Evolutionary conservation across 1,140 invertebrate genomes (phyloP).

Genomic region (Neodiprion lecontei): DNA sequence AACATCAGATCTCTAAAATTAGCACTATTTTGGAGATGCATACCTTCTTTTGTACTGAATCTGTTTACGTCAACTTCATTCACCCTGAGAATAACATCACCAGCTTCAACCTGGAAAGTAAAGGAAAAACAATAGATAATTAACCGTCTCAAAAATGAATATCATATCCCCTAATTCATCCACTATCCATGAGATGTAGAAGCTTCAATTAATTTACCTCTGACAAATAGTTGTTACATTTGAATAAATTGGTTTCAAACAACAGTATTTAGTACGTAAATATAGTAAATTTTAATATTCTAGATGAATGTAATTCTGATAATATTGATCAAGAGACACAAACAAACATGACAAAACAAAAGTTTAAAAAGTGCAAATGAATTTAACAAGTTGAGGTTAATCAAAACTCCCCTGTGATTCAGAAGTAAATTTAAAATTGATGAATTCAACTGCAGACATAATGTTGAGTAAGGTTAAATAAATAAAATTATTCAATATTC

Average conservation of each 20-base stretch:
- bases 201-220: neutral
- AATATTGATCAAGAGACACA: too few relatives aligned
- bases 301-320: too few relatives aligned
- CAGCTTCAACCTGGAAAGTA: slow-evolving; percentile 84
- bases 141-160: neutral
- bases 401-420: too few relatives aligned
- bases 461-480: too few relatives aligned
- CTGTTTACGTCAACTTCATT: slow-evolving; percentile 91
- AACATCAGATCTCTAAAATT: too few relatives aligned
- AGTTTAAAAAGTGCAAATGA: too few relatives aligned
- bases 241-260: neutral
- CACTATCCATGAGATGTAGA: neutral
- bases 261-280: neutral
- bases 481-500: too few relatives aligned
- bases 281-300: neutral
- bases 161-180: neutral
- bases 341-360: too few relatives aligned
- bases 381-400: too few relatives aligned
- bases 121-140: slow-evolving; percentile 31
- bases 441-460: too few relatives aligned
- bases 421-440: too few relatives aligned
- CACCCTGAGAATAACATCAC: slow-evolving; percentile 91
- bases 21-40: neutral
- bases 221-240: neutral
- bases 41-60: slow-evolving; percentile 91